Conservation (phyloP, 2,797 vertebrate genomes). For the Hephaestus fuliginosus region DNA sequence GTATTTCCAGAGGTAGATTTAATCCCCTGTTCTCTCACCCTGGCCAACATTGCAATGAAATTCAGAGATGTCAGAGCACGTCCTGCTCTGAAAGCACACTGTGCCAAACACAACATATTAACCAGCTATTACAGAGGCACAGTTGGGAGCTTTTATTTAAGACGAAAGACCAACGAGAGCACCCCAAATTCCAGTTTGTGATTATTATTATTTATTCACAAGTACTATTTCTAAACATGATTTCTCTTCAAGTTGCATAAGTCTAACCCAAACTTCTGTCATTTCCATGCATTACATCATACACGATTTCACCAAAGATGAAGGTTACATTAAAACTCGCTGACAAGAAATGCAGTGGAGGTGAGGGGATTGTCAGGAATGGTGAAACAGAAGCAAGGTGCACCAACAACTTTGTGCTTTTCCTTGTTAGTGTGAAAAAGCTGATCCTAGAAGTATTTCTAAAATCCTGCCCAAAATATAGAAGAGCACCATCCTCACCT, state of each 20-base stretch:
- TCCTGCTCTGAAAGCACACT: slow-evolving; percentile 12
- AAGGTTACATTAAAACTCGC: slow-evolving; percentile 17
- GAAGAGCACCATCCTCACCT: too few relatives aligned
- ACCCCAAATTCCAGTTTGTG: background rate
- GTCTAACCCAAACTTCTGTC: slow-evolving; percentile 2
- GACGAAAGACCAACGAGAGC: background rate
- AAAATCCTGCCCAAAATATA: too few relatives aligned
- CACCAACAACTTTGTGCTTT: background rate
- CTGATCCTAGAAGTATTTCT: too few relatives aligned
- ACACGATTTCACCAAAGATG: slow-evolving; percentile 16
- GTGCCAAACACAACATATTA: slow-evolving; percentile 9
- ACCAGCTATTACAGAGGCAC: background rate
- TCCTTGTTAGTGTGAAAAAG: background rate
- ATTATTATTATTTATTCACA: slow-evolving; percentile 4
- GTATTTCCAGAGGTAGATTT: background rate
- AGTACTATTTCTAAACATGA: slow-evolving; percentile 23
- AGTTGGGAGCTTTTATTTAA: background rate
- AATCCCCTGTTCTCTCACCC: background rate
- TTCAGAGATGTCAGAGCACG: background rate
- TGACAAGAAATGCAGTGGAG: slow-evolving; percentile 33
- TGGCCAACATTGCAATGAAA: slow-evolving; percentile 13
- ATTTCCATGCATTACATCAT: slow-evolving; percentile 61
- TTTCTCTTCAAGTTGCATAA: slow-evolving; percentile 8
- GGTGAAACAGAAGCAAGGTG: background rate
- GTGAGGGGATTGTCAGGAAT: slow-evolving; percentile 13